Evolutionary conservation across 2,888 invertebrate species (phyloP).

Genomic region (Seladonia tumulorum): DNA sequence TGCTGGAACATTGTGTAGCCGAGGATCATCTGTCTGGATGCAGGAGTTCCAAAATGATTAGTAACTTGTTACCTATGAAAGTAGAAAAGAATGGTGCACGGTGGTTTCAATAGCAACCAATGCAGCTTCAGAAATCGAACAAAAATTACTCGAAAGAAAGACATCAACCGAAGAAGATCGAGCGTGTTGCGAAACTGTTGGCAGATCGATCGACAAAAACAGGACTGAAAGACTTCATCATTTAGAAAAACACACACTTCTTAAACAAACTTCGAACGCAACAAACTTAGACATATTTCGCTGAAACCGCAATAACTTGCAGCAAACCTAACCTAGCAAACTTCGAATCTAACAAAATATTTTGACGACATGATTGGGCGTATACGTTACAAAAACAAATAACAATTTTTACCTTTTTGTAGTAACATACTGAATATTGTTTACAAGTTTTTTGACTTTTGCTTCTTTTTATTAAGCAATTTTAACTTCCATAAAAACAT

Average conservation of each 20-base stretch:
- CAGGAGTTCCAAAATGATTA: conserved; percentile 10
- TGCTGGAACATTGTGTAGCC: background rate
- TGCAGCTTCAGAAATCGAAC: background rate
- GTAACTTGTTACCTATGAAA: conserved; percentile 22
- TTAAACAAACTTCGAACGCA: too few relatives aligned
- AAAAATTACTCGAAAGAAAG: background rate
- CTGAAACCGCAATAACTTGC: too few relatives aligned
- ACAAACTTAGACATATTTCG: too few relatives aligned
- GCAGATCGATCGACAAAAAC: background rate
- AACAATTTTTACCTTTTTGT: too few relatives aligned
- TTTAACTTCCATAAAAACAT: too few relatives aligned
- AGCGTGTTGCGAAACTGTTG: background rate
- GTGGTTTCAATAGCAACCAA: background rate
- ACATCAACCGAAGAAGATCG: background rate
- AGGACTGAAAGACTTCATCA: background rate
- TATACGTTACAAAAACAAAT: too few relatives aligned
- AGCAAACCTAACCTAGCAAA: too few relatives aligned
- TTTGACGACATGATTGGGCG: too few relatives aligned
- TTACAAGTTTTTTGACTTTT: too few relatives aligned
- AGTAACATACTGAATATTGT: too few relatives aligned
- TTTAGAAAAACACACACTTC: background rate
- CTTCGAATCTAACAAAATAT: too few relatives aligned
- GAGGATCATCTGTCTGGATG: conserved; percentile 8
- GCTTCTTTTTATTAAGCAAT: too few relatives aligned
- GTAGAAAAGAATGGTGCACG: background rate